A percentile compares a stretch with the other conserved stretches of the same genome.
phyloP scores from a whole-genome alignment of 2,797 vertebrate species.

The Geotrypetes seraphini region DNA sequence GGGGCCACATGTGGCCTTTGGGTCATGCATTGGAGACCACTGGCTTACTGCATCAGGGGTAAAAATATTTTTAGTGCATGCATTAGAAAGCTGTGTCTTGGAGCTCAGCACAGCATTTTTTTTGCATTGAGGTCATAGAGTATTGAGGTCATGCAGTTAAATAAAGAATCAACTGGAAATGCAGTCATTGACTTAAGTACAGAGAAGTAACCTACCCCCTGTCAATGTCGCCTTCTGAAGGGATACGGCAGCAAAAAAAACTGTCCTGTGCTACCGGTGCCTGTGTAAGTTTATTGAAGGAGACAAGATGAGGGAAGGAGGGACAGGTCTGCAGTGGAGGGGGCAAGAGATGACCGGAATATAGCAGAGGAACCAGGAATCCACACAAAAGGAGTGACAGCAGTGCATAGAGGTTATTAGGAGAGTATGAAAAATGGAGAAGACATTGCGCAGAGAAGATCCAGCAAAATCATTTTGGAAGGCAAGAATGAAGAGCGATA shows the following conservation, averaged over 20 bases:
- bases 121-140: no score
- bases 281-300: constrained; percentile 81
- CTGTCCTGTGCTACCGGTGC: constrained; percentile 73
- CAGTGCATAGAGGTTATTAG: constrained; percentile 43
- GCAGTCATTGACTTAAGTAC: no score
- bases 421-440: constrained; percentile 40
- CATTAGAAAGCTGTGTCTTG: no score
- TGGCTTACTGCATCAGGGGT: no score
- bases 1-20: no score
- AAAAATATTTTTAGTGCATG: no score
- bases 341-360: constrained; percentile 48
- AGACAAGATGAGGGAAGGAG: constrained; percentile 79
- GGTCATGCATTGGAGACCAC: no score
- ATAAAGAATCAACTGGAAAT: no score
- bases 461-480: no score
- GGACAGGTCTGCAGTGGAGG: constrained; percentile 67
- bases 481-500: constrained; percentile 47
- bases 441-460: constrained; percentile 39
- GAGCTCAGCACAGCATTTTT: no score
- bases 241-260: constrained; percentile 74
- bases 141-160: no score
- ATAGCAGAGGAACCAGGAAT: constrained; percentile 32
- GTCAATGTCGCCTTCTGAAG: constrained; percentile 69
- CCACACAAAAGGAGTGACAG: constrained; percentile 39
- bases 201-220: constrained; percentile 72